These are phyloP conservation scores for Calameuta pallipes DNA, from an alignment of 2,888 invertebrate genomes.

Conservation along the genomic window DNA sequence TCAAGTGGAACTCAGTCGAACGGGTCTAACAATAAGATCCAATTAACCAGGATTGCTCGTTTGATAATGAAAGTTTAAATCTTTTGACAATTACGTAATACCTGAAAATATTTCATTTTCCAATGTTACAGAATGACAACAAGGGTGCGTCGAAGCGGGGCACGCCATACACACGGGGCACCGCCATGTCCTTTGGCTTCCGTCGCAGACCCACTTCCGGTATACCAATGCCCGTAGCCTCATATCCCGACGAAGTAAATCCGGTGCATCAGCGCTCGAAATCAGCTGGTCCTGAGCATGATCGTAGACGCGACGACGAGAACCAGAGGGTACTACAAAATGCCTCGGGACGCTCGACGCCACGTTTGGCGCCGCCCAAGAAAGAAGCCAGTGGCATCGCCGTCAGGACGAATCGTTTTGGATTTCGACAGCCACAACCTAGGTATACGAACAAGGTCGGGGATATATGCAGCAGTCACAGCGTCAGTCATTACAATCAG, in stretches of 20 bases:
- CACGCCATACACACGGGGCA: conserved; percentile 74
- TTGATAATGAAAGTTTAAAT: not conserved
- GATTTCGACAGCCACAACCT: conserved; percentile 76
- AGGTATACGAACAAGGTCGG: conserved; percentile 77
- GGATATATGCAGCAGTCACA: conserved; percentile 70
- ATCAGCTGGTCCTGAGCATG: conserved; percentile 65
- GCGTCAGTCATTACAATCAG: conserved; percentile 67
- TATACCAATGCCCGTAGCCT: conserved; percentile 60
- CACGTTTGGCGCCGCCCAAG: conserved; percentile 74
- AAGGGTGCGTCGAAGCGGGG: conserved; percentile 72
- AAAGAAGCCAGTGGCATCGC: conserved; percentile 73
- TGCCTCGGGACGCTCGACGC: conserved; percentile 74
- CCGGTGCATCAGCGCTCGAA: conserved; percentile 66
- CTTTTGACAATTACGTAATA: not conserved
- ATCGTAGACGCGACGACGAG: conserved; percentile 46
- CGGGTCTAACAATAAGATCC: not conserved
- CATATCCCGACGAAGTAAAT: conserved; percentile 39
- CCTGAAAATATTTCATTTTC: not conserved
- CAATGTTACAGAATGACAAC: conserved; percentile 71
- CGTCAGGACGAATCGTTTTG: conserved; percentile 79
- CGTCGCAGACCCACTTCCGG: conserved; percentile 74
- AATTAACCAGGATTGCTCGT: not conserved
- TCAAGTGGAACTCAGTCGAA: not conserved
- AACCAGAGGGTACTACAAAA: conserved; percentile 43
- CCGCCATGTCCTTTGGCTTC: conserved; percentile 88